A percentile compares a stretch with the other conserved stretches of the same genome.
These are phyloP conservation scores for Erebia ligea DNA, from an alignment of 2,888 invertebrate genomes.

Conservation along the genomic window DNA sequence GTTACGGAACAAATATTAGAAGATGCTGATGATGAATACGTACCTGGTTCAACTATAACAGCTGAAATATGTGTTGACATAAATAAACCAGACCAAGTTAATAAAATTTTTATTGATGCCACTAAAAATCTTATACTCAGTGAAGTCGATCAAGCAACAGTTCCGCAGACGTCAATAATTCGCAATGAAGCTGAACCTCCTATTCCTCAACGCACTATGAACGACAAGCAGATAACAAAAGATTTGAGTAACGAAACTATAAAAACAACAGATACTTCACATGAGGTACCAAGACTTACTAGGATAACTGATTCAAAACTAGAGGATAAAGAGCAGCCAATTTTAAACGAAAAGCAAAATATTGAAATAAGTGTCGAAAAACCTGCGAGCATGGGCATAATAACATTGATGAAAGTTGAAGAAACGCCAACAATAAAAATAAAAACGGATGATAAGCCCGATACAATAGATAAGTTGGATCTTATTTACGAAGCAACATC, in stretches of 20 bases:
- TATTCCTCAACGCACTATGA: background rate
- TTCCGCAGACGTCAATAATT: background rate
- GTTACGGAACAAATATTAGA: conserved; percentile 90
- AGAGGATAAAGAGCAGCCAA: background rate
- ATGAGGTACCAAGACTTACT: background rate
- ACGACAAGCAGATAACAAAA: background rate
- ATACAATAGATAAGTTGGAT: background rate
- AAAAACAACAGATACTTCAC: background rate
- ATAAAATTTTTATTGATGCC: background rate
- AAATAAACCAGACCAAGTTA: background rate
- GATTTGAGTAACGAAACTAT: background rate
- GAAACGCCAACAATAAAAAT: background rate
- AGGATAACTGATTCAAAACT: background rate
- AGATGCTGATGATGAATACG: conserved; percentile 86
- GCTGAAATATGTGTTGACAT: conserved; percentile 14
- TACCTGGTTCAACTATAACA: conserved; percentile 23
- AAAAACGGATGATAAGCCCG: background rate
- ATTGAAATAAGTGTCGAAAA: background rate
- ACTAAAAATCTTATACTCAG: conserved; percentile 2
- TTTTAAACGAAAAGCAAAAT: background rate
- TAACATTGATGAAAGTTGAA: background rate
- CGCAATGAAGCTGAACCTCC: conserved; percentile 1
- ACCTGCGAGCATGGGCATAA: background rate
- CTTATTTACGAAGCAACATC: background rate
- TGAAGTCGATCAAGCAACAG: conserved; percentile 3